Evolutionary conservation across 1,140 invertebrate genomes (phyloP).

Genomic region (Heliconius nattereri): DNA sequence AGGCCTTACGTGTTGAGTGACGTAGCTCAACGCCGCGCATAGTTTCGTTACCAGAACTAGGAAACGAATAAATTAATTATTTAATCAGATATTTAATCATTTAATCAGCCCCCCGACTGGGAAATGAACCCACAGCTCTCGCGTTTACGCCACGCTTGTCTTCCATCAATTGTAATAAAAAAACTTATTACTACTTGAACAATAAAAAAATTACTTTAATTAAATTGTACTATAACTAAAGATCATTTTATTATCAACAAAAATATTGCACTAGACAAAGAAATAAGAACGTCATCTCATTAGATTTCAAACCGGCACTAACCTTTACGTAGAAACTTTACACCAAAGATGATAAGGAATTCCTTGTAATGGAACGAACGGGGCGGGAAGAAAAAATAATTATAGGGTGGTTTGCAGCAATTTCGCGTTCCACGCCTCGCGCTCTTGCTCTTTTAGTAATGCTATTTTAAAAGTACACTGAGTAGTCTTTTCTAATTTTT

Average conservation of each 20-base stretch:
- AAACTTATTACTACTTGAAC: too few relatives aligned
- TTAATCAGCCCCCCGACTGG: too few relatives aligned
- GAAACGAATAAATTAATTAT: too few relatives aligned
- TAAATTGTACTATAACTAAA: too few relatives aligned
- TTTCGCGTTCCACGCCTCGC: conserved; percentile 55
- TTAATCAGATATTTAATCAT: too few relatives aligned
- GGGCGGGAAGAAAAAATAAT: conserved; percentile 66
- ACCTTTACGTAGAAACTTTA: not conserved
- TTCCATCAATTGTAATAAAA: too few relatives aligned
- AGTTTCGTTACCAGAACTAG: too few relatives aligned
- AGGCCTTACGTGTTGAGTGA: too few relatives aligned
- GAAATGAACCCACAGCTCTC: too few relatives aligned
- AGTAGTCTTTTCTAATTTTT: not conserved
- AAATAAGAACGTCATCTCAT: not conserved
- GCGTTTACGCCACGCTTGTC: too few relatives aligned
- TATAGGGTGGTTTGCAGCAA: conserved; percentile 56
- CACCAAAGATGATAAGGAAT: conserved; percentile 33
- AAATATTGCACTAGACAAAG: not conserved
- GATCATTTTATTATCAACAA: not conserved
- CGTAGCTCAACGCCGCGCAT: too few relatives aligned
- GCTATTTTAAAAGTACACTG: conserved; percentile 16
- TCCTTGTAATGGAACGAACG: conserved; percentile 62
- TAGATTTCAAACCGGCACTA: not conserved
- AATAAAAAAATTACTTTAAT: too few relatives aligned
- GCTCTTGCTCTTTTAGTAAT: conserved; percentile 33